Conservation (phyloP, 2,797 vertebrate species). For the Xenopus petersii region DNA sequence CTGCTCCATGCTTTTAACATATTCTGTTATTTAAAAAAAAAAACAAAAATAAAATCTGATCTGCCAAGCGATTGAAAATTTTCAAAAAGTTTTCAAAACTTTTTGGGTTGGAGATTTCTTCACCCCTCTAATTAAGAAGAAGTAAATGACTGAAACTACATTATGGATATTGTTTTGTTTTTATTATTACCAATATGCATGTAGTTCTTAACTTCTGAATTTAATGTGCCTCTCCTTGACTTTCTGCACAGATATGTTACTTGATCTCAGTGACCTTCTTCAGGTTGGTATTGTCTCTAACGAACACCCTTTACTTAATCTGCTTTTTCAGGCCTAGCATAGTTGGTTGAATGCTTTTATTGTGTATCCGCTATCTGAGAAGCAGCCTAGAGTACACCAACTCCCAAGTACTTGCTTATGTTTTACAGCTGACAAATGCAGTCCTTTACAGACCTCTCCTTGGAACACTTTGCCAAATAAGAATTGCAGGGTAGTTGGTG, state of each 20-base stretch:
- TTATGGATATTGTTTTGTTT: no score
- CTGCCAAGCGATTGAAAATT: no score
- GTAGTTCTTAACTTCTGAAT: not conserved
- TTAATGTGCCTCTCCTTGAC: slow-evolving; percentile 65
- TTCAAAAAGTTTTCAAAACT: no score
- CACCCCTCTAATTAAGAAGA: no score
- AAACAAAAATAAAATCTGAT: no score
- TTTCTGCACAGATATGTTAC: slow-evolving; percentile 84
- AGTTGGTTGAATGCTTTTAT: slow-evolving; percentile 28
- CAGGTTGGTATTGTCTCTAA: slow-evolving; percentile 73
- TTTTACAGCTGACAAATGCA: not conserved
- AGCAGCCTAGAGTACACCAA: not conserved
- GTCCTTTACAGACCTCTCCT: not conserved
- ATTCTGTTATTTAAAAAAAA: no score
- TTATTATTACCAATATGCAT: no score
- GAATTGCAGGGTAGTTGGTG: no score
- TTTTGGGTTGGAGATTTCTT: no score
- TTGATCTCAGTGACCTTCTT: slow-evolving; percentile 92
- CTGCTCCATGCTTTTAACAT: no score
- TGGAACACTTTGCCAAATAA: not conserved
- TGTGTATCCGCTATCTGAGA: slow-evolving; percentile 7
- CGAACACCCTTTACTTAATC: slow-evolving; percentile 18
- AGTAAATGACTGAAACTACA: no score
- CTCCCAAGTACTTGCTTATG: not conserved
- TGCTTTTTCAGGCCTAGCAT: slow-evolving; percentile 13